These are phyloP conservation scores for Nymphalis c-album DNA, from an alignment of 2,888 invertebrate species.

Conservation along the genomic window DNA sequence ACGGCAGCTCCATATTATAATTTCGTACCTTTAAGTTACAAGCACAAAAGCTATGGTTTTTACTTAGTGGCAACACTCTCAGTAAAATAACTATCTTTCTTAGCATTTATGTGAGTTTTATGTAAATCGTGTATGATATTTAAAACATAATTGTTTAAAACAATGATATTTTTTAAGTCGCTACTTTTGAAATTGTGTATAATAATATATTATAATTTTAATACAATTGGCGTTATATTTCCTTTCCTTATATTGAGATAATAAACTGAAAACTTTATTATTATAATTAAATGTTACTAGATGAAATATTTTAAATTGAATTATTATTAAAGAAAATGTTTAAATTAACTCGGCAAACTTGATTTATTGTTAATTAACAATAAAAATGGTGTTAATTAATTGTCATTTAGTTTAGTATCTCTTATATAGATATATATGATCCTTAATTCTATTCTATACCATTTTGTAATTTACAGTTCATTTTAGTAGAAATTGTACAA, in stretches of 20 bases:
- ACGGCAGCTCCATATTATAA: constrained; percentile 47
- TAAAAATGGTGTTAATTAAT: neutral
- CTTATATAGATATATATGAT: neutral
- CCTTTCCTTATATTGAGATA: too few species aligned
- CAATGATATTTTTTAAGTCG: neutral
- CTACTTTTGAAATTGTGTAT: neutral
- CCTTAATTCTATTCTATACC: neutral
- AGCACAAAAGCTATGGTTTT: constrained; percentile 14
- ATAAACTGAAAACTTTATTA: neutral
- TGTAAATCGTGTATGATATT: constrained; percentile 7
- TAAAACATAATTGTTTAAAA: neutral
- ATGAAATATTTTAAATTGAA: too few species aligned
- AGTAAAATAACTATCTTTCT: neutral
- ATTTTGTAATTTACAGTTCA: too few species aligned
- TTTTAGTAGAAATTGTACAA: too few species aligned
- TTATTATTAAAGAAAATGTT: too few species aligned
- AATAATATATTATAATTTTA: constrained; percentile 2
- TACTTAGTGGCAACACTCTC: constrained; percentile 7
- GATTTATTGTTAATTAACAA: too few species aligned
- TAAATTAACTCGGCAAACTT: too few species aligned
- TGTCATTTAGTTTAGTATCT: neutral
- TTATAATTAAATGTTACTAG: too few species aligned
- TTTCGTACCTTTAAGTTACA: constrained; percentile 28
- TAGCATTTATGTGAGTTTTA: constrained; percentile 1
- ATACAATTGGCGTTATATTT: neutral